Evolutionary conservation across 2,797 vertebrate species (phyloP).

Genomic region (Rousettus madagascariensis): DNA sequence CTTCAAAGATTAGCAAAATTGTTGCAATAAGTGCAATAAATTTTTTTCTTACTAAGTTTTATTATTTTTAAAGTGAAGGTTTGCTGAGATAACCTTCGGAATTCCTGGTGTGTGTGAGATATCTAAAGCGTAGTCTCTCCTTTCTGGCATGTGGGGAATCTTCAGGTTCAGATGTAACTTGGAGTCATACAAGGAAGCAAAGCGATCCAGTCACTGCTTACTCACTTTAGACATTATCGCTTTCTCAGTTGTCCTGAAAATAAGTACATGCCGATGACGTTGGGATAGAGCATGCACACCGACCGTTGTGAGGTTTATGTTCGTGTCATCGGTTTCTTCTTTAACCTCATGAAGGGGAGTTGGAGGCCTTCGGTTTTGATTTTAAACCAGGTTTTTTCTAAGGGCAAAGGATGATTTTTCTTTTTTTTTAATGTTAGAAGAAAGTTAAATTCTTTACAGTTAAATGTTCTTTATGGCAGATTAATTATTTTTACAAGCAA

Average conservation of each 20-base stretch:
- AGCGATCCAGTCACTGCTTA: background rate
- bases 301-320: background rate
- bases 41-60: background rate
- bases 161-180: background rate
- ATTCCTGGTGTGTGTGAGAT: background rate
- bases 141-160: background rate
- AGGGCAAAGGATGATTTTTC: background rate
- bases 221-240: background rate
- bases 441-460: background rate
- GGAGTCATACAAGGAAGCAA: background rate
- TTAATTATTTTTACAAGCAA: constrained; percentile 26
- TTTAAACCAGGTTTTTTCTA: background rate
- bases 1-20: background rate
- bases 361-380: background rate
- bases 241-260: background rate
- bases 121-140: background rate
- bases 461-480: background rate
- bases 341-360: background rate
- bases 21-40: background rate
- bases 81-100: background rate
- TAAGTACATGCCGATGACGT: background rate
- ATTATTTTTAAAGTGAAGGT: background rate
- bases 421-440: background rate
- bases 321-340: background rate
- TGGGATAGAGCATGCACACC: background rate